Percentiles rank a stretch among this genome's conserved stretches.
These are phyloP conservation scores for Pseudoips prasinana DNA, from an alignment of 2,888 invertebrate genomes.

Conservation along the genomic window DNA sequence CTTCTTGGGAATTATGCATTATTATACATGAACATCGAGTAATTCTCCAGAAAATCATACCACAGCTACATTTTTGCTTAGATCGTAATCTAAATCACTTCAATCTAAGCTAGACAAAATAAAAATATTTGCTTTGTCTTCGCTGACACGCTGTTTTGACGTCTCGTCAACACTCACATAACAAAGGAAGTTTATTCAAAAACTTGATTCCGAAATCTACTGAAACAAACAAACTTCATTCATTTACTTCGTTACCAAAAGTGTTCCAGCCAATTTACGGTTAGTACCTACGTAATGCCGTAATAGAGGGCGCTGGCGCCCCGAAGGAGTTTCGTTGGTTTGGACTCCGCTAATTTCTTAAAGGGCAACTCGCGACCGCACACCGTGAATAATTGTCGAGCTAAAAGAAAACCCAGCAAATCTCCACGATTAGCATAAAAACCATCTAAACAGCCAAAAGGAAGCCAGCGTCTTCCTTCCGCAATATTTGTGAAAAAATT, in stretches of 20 bases:
- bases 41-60: no score
- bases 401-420: conserved; percentile 75
- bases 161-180: background rate
- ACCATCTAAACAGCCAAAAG: conserved; percentile 75
- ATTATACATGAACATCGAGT: no score
- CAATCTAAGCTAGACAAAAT: no score
- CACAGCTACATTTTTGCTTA: no score
- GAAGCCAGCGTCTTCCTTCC: conserved; percentile 77
- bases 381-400: conserved; percentile 71
- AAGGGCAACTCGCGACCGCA: conserved; percentile 49
- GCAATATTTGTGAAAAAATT: conserved; percentile 78
- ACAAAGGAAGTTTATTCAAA: conserved; percentile 2
- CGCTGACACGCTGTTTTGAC: no score
- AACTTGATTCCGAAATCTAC: background rate
- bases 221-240: conserved; percentile 8
- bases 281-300: conserved; percentile 1
- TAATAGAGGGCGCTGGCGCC: conserved; percentile 8
- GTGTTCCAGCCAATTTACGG: conserved; percentile 12
- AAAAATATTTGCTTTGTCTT: no score
- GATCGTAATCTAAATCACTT: no score
- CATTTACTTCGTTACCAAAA: conserved; percentile 9
- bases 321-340: conserved; percentile 5
- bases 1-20: no score
- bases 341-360: conserved; percentile 58
- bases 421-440: conserved; percentile 79